Evolutionary conservation across 2,888 invertebrate genomes (phyloP), one percentile per base, ranked within the genome.

Genomic region (Clivina fossor): DNA sequence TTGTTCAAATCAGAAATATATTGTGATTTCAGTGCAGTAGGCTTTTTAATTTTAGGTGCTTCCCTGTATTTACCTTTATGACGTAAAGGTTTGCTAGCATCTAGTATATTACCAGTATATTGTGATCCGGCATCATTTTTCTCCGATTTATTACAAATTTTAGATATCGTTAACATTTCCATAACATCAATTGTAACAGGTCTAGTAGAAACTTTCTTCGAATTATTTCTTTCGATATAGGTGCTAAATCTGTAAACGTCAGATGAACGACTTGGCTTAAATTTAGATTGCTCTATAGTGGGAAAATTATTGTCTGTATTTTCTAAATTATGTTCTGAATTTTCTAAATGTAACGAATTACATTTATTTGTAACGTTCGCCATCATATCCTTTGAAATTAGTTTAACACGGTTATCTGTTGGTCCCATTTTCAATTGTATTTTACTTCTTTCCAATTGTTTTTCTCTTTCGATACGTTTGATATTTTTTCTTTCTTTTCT

Each of bases 11-110:
- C 47, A 13, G 33, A 4, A 47, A 47, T 35, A 33, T 65, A 63
- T 33, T 61, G 60, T 37, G 58, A 57, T 59, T 67, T 67, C 32
- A 67, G 56, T 57, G 53, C 59, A 11, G 61, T 62, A 9, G 40
- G 37, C 28, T 48, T 54, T 59, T 65, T 66, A 5, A 22, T 18
- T 58, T 63, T 63, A 4, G 60, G 60, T 44, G 54, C 30, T 60
- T 66, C 65, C 22, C 61, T 54, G 47, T 61, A 58, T 58, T 68
- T 68, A 1, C 68, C 68, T 26, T 40, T 48, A 40, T 43, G 56
- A 51, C 66, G 55, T 38, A 58, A 46, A 3, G 66, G 66, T 53
- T 61, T 44, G 48, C 59, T 57, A n/a, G 64, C 60, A 64, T 67
- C 66, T 33, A 63, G 56, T n/a, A 43, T 35, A 61, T 65, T 65